These are phyloP conservation scores for Diorhabda elongata DNA, from an alignment of 1,140 invertebrate species.

Conservation along the genomic window DNA sequence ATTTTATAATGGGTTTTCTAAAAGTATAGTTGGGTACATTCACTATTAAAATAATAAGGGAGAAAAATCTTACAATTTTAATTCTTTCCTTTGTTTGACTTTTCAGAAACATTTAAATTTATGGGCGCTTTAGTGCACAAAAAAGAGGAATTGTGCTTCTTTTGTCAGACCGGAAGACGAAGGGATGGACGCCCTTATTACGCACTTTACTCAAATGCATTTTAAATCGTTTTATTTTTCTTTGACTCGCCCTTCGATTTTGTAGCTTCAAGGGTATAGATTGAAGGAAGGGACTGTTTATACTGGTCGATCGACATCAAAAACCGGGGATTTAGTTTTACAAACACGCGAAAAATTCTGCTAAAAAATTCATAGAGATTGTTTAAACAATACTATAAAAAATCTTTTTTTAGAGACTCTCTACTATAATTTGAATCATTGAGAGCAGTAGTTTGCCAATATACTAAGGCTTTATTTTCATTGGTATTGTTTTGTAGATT, in stretches of 20 bases:
- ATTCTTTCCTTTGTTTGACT: conserved; percentile 1
- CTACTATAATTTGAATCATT: too few species aligned
- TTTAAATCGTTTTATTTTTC: conserved; percentile 3
- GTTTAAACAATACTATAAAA: too few species aligned
- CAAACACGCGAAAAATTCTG: too few species aligned
- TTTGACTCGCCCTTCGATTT: conserved; percentile 1
- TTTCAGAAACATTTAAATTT: conserved; percentile 3
- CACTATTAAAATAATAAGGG: too few species aligned
- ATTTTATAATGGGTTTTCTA: too few species aligned
- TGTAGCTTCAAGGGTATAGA: not conserved
- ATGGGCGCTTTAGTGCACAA: conserved; percentile 1
- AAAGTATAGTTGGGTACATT: too few species aligned
- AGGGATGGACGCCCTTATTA: conserved; percentile 1
- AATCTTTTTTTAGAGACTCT: too few species aligned
- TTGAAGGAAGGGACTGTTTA: conserved; percentile 2
- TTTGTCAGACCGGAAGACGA: conserved; percentile 1
- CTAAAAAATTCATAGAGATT: too few species aligned
- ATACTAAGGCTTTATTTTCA: too few species aligned
- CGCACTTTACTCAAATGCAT: conserved; percentile 2
- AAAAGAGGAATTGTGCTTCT: conserved; percentile 2
- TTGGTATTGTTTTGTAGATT: too few species aligned
- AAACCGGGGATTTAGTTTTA: not conserved
- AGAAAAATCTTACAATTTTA: not conserved
- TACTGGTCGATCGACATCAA: not conserved
- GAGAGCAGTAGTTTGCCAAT: too few species aligned